Conservation (phyloP, 2,797 vertebrate species). For the Malacoraja senta region DNA sequence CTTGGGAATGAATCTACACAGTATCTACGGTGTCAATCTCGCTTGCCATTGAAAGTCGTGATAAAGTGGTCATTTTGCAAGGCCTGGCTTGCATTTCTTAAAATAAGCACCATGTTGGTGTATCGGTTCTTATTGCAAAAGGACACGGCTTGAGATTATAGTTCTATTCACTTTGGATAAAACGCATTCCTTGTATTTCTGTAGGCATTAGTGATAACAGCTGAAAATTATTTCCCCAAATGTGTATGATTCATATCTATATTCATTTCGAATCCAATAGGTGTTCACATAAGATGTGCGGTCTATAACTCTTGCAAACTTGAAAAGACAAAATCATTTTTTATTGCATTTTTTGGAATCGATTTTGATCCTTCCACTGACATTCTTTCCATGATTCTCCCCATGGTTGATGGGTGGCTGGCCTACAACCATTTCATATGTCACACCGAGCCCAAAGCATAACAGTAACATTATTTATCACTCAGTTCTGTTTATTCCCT, state of each 20-base stretch:
- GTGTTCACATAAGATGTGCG: background rate
- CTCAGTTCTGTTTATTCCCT: background rate
- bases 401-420: background rate
- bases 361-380: background rate
- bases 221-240: background rate
- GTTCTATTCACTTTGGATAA: background rate
- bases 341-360: background rate
- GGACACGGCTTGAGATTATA: background rate
- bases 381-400: background rate
- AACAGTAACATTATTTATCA: too few relatives aligned
- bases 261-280: background rate
- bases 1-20: conserved; percentile 50
- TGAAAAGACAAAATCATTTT: background rate
- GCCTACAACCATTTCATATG: background rate
- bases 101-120: background rate
- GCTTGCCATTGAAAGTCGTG: background rate
- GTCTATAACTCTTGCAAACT: background rate
- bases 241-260: background rate
- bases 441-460: background rate
- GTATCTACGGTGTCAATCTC: background rate
- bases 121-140: background rate
- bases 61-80: background rate
- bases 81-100: background rate
- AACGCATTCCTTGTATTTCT: background rate
- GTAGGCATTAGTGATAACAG: conserved; percentile 41